Evolutionary conservation across 2,113 vertebrate genomes (phyloP), one percentile per base, ranked within the genome.

Genomic region (Lagopus leucura): DNA sequence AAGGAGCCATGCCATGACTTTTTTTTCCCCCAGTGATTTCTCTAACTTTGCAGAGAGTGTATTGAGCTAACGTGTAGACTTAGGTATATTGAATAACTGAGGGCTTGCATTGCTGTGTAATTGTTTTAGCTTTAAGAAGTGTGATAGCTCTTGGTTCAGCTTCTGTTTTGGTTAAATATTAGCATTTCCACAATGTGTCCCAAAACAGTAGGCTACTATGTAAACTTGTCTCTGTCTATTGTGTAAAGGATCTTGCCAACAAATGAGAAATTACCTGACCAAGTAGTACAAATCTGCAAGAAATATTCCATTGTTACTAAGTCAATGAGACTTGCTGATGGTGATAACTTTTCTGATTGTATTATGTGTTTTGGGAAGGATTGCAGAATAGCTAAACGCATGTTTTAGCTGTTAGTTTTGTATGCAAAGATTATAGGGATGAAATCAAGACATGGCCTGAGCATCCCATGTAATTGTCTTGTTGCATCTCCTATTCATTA

Each of bases 401-500:
- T 32, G 8, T 19, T 71, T 75, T 73, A 9, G 21, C 6, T 52
- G 4, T 55, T 78, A 54, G 10, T 1, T 66, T 42, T 27, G 21
- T 32, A 13, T 8, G 2, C 61, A 27, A 57, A 72, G 32, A 66
- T 10, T 38, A 20, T 1, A 43, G 8, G 50, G 32, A 71, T 61
- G 21, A 45, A 87, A 87, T 25, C 10, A 20, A 8, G 27, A 40
- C 5, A 2, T 34, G 45, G 6, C 24, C 3, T 69, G 10, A 40
- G 4, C 1, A 3, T 43, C 13, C 52, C 47, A 10, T 3, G 3
- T 64, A 8, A 60, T 11, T 40, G 12, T 47, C 42, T 57, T 75
- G 18, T 43, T 88, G 25, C 1, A 0, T 52, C 32, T 60, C 32
- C 13, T 57, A 0, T 61, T 71, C 1, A 0, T 81, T 63, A 47